Conservation (phyloP, 2,888 invertebrate species). For the Empis livida region DNA sequence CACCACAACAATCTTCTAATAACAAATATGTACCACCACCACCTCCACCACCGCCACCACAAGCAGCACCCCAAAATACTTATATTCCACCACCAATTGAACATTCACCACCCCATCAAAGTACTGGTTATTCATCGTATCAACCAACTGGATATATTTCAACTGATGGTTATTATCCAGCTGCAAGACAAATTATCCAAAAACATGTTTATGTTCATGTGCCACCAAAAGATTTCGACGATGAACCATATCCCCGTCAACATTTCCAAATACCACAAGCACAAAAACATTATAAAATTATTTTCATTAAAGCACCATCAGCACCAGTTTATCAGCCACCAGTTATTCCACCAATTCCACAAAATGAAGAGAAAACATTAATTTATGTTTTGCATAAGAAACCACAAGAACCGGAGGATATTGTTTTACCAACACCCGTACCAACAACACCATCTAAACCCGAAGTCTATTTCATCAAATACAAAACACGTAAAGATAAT, state of each 20-base stretch:
- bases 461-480: slow-evolving; percentile 68
- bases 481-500: slow-evolving; percentile 26
- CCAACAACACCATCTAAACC: slow-evolving; percentile 78
- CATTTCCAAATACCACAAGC: slow-evolving; percentile 41
- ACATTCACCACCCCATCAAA: neutral
- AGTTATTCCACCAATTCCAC: slow-evolving; percentile 60
- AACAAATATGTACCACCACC: neutral
- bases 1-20: neutral
- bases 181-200: slow-evolving; percentile 23
- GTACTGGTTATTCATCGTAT: neutral
- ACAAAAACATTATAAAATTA: slow-evolving; percentile 81
- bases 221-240: slow-evolving; percentile 31
- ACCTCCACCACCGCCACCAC: neutral
- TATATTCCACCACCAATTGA: neutral
- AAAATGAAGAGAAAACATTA: slow-evolving; percentile 75
- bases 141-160: neutral
- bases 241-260: slow-evolving; percentile 24
- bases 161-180: slow-evolving; percentile 6
- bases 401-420: slow-evolving; percentile 68
- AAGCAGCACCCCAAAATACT: neutral
- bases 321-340: slow-evolving; percentile 66
- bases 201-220: slow-evolving; percentile 34
- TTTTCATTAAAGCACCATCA: slow-evolving; percentile 81
- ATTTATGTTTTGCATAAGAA: slow-evolving; percentile 80
- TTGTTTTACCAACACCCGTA: slow-evolving; percentile 57